These are phyloP conservation scores for Aphodius granarius DNA, from an alignment of 2,888 invertebrate genomes.

Conservation along the genomic window DNA sequence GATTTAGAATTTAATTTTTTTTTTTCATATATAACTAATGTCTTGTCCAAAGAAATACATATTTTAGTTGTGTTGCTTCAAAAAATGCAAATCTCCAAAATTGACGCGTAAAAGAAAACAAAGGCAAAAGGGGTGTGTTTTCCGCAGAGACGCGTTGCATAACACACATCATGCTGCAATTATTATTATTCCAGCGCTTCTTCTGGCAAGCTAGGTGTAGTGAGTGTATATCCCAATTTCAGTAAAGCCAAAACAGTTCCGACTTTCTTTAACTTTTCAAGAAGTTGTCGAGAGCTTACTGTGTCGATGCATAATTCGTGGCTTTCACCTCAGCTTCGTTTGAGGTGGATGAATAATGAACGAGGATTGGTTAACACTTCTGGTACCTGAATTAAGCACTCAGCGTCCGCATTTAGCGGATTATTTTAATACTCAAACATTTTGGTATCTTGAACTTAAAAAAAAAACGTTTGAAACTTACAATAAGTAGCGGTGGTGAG, in stretches of 20 bases:
- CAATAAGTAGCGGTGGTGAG: slow-evolving; percentile 92
- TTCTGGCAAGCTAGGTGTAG: background rate
- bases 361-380: background rate
- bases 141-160: background rate
- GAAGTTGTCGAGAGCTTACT: background rate
- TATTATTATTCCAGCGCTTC: background rate
- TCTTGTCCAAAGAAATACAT: background rate
- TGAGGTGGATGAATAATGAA: background rate
- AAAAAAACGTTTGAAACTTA: slow-evolving; percentile 61
- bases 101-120: background rate
- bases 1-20: too few relatives aligned
- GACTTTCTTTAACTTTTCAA: background rate
- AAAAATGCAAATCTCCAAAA: background rate
- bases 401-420: background rate
- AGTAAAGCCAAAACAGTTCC: background rate
- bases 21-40: too few relatives aligned
- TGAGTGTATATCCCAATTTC: too few relatives aligned
- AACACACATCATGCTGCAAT: background rate
- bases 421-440: background rate
- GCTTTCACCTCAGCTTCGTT: background rate
- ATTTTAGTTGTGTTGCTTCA: background rate
- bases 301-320: background rate
- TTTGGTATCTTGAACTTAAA: background rate
- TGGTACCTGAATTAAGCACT: background rate
- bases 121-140: background rate